A percentile compares a stretch with the other conserved stretches of the same genome.
phyloP scores from a whole-genome alignment of 2,888 invertebrate genomes.

The Dryomyza anilis region DNA sequence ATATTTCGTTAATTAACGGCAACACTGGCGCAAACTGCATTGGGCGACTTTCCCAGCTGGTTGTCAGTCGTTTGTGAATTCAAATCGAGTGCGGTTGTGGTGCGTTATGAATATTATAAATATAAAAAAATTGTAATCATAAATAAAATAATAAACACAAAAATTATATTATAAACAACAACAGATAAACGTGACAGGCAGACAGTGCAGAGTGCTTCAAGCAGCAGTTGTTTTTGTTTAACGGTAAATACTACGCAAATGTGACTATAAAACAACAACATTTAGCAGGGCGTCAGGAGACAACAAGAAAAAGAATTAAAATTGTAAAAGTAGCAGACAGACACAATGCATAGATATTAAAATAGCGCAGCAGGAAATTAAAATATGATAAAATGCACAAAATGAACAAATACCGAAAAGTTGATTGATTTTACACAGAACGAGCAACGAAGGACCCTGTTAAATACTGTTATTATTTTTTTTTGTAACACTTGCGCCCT shows the following conservation, averaged over 20 bases:
- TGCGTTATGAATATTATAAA: background rate
- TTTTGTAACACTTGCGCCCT: too few species aligned
- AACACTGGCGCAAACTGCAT: too few species aligned
- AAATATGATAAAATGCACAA: too few species aligned
- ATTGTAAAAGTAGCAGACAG: background rate
- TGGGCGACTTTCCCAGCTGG: too few species aligned
- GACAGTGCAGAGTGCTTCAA: background rate
- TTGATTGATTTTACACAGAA: too few species aligned
- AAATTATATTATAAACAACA: background rate
- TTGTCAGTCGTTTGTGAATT: conserved; percentile 18
- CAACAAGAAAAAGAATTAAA: background rate
- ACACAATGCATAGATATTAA: background rate
- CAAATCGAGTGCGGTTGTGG: conserved; percentile 11
- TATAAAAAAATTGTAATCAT: background rate
- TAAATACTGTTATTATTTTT: too few species aligned
- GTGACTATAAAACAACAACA: background rate
- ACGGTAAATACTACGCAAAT: background rate
- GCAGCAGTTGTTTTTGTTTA: background rate
- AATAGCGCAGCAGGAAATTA: background rate
- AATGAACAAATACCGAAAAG: too few species aligned
- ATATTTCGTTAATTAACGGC: too few species aligned
- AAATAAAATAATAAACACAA: background rate
- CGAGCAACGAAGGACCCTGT: too few species aligned
- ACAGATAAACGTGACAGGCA: background rate
- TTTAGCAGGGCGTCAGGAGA: background rate